Conservation (phyloP, 2,888 invertebrate species). For the Drosophila conformis region DNA sequence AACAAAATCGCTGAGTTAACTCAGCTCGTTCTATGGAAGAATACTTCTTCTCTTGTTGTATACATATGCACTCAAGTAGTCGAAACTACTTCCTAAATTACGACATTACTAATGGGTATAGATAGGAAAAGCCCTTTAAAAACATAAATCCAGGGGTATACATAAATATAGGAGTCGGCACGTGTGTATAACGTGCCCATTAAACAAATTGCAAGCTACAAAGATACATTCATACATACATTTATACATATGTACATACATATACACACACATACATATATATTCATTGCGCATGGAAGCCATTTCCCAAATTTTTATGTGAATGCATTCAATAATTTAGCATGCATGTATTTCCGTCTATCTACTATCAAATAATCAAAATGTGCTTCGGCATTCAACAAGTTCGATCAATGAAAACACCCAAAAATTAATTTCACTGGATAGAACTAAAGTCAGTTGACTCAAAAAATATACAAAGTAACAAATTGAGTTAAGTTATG, state of each 20-base stretch:
- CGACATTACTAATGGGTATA: background rate
- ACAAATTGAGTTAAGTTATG: background rate
- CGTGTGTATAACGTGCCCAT: background rate
- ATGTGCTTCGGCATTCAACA: background rate
- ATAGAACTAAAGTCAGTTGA: background rate
- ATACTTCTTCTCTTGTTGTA: too few relatives aligned
- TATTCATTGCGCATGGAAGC: background rate
- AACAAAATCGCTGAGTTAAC: background rate
- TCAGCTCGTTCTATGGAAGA: background rate
- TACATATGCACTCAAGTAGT: background rate
- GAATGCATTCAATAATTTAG: background rate
- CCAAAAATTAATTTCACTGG: background rate
- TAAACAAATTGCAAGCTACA: background rate
- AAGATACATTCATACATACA: background rate
- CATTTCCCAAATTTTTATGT: background rate
- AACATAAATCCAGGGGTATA: background rate
- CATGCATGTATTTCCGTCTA: background rate
- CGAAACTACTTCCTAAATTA: background rate
- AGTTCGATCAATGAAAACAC: background rate
- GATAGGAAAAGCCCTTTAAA: background rate
- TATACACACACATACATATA: background rate
- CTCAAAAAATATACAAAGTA: background rate
- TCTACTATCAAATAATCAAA: background rate
- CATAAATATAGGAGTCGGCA: background rate
- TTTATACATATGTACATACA: background rate